Conservation (phyloP, 2,113 vertebrate genomes). For the Sula dactylatra region DNA sequence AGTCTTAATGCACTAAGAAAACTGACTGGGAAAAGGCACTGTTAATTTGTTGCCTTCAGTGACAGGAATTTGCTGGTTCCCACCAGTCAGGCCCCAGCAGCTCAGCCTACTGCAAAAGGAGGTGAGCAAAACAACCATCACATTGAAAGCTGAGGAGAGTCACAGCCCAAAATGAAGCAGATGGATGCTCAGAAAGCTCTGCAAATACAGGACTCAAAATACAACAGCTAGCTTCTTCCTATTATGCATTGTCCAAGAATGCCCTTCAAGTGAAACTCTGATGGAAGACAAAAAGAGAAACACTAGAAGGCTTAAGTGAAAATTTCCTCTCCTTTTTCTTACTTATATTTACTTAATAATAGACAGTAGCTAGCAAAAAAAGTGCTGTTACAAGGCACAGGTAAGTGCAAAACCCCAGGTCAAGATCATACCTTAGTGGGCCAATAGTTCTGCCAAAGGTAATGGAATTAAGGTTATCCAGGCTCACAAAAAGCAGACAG, state of each 20-base stretch:
- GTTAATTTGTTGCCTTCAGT: constrained; percentile 14
- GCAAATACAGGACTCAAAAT: neutral
- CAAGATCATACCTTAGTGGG: neutral
- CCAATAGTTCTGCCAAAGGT: neutral
- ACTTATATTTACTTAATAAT: neutral
- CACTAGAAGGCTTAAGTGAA: neutral
- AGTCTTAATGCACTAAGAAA: neutral
- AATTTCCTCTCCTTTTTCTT: neutral
- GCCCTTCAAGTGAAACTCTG: neutral
- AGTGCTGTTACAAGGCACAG: neutral
- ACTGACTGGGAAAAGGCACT: neutral
- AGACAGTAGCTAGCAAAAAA: neutral
- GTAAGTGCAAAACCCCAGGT: neutral
- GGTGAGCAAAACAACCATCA: neutral
- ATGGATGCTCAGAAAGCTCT: neutral
- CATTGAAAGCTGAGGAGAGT: neutral
- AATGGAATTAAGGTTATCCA: neutral
- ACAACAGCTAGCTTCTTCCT: neutral
- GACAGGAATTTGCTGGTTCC: neutral
- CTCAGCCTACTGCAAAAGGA: neutral
- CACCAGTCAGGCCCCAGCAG: neutral
- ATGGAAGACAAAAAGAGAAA: neutral
- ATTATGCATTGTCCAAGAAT: neutral
- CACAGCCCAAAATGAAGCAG: neutral
- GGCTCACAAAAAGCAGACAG: neutral